Evolutionary conservation across 2,888 invertebrate genomes (phyloP).

Genomic region (Caenorhabditis sp.): DNA sequence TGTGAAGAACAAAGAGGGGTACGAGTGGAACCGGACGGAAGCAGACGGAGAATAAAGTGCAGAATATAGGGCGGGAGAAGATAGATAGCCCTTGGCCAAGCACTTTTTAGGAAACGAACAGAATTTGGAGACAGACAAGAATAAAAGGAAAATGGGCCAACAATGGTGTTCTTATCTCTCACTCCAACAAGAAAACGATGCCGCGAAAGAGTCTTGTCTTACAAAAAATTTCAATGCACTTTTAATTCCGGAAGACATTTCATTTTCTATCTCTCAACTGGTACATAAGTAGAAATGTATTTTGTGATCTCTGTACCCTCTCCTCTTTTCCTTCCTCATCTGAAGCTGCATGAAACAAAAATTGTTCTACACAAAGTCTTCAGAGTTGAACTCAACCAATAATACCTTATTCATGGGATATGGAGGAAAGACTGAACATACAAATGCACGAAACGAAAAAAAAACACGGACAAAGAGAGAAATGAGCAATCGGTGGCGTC

Average conservation of each 20-base stretch:
- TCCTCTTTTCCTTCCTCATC: neutral
- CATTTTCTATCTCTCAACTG: too few relatives aligned
- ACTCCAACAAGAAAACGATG: neutral
- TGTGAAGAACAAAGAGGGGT: constrained; percentile 31
- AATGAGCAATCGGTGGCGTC: constrained; percentile 41
- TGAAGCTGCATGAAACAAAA: neutral
- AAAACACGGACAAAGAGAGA: constrained; percentile 12
- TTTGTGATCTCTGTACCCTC: neutral
- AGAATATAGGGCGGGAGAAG: constrained; percentile 24
- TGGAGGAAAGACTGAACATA: constrained; percentile 21
- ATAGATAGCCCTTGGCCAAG: constrained; percentile 30
- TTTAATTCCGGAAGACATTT: neutral
- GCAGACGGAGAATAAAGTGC: constrained; percentile 22
- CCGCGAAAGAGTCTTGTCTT: neutral
- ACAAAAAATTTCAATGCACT: neutral
- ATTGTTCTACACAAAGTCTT: constrained; percentile 3
- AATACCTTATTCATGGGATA: constrained; percentile 60
- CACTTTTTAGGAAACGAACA: constrained; percentile 48
- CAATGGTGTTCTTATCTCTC: constrained; percentile 22
- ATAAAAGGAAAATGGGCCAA: constrained; percentile 10
- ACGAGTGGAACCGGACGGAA: constrained; percentile 4
- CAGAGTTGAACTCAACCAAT: constrained; percentile 32
- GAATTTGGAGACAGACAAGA: constrained; percentile 9
- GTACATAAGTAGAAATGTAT: neutral
- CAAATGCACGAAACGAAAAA: constrained; percentile 16